phyloP scores from a whole-genome alignment of 2,797 vertebrate species.

The Columba guinea region DNA sequence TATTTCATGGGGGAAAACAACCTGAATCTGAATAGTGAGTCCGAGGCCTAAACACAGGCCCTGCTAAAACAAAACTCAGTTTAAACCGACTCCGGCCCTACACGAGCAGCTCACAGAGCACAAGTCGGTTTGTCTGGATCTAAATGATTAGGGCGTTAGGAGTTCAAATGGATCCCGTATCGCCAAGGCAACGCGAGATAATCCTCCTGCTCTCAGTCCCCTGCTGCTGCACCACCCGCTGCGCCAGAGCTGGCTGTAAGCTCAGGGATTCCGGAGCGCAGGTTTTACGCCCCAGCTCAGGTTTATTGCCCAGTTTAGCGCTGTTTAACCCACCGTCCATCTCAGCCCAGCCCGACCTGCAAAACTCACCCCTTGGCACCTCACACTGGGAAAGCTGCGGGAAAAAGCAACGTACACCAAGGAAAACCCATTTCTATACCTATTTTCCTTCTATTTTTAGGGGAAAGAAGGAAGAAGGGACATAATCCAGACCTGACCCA shows the following conservation, averaged over 20 bases:
- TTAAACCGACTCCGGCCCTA: neutral
- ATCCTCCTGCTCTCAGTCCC: neutral
- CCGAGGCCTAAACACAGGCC: neutral
- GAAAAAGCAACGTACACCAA: accelerated
- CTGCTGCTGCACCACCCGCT: neutral
- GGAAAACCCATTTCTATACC: accelerated
- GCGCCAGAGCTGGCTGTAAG: neutral
- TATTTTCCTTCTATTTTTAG: neutral
- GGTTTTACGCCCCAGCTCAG: neutral
- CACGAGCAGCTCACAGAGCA: neutral
- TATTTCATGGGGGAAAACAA: neutral
- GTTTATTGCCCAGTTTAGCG: neutral
- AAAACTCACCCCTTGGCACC: too few species aligned
- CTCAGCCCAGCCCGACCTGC: too few species aligned
- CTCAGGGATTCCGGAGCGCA: neutral
- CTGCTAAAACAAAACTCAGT: neutral
- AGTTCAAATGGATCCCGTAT: neutral
- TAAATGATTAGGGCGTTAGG: neutral
- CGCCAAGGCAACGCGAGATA: neutral
- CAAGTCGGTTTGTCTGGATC: neutral
- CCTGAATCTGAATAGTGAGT: neutral
- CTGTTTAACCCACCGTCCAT: neutral
- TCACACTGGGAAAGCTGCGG: neutral
- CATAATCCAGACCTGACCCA: neutral
- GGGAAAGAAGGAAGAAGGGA: neutral